Percentiles rank a stretch among this genome's conserved stretches.
Conservation (phyloP, 2,888 invertebrate genomes). For the Onthophagus sagittarius region DNA sequence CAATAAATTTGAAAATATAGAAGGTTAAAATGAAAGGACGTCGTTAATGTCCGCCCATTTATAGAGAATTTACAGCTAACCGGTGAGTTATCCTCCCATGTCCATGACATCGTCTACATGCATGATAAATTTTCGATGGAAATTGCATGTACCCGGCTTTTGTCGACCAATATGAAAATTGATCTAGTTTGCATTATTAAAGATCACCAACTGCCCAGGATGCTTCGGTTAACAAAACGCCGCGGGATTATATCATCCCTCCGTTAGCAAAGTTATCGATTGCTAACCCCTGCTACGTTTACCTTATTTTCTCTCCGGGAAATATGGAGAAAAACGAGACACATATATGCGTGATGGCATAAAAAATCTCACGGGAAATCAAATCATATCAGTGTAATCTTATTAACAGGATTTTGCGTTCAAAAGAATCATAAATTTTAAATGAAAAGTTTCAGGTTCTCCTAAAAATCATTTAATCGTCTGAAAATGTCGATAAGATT, state of each 20-base stretch:
- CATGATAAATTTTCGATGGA: background rate
- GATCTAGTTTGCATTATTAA: background rate
- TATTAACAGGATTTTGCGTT: background rate
- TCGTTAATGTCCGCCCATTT: background rate
- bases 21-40: background rate
- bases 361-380: background rate
- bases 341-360: background rate
- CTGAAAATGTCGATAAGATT: too few relatives aligned
- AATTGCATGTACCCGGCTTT: background rate
- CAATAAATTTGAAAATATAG: background rate
- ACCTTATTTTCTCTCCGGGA: background rate
- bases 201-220: background rate
- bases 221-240: background rate
- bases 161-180: background rate
- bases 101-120: background rate
- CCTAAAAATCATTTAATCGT: too few relatives aligned
- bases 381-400: background rate
- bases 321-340: background rate
- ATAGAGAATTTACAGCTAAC: background rate
- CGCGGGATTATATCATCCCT: background rate
- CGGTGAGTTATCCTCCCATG: background rate
- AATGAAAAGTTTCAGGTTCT: background rate
- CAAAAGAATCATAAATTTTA: background rate
- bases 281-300: background rate
- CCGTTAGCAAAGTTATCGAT: background rate